Evolutionary conservation across 2,888 invertebrate genomes (phyloP).

Genomic region (Barypeithes pellucidus): DNA sequence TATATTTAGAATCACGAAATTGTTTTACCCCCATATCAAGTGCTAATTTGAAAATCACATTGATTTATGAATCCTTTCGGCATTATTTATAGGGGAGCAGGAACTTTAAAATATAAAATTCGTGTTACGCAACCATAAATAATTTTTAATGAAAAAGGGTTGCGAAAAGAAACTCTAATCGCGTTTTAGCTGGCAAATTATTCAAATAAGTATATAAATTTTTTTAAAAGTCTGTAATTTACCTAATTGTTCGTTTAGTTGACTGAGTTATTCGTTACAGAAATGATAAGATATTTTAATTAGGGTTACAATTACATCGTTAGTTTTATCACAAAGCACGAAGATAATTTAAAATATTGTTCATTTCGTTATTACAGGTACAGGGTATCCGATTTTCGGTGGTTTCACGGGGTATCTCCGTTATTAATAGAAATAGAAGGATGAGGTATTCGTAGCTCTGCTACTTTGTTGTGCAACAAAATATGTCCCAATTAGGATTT

Average conservation of each 20-base stretch:
- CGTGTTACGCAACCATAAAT: conserved; percentile 24
- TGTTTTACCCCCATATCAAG: conserved; percentile 1
- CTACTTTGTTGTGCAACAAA: too few species aligned
- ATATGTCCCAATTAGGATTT: too few species aligned
- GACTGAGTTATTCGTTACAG: not conserved
- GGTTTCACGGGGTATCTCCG: too few species aligned
- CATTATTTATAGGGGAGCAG: conserved; percentile 17
- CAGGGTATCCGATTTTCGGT: too few species aligned
- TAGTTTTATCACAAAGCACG: too few species aligned
- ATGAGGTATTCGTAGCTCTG: too few species aligned
- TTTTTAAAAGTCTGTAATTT: conserved; percentile 11
- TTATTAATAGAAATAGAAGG: too few species aligned
- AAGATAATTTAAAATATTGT: too few species aligned
- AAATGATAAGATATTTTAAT: conserved; percentile 2
- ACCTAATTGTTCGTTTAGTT: conserved; percentile 15
- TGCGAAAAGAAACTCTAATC: conserved; percentile 22
- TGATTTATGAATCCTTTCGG: conserved; percentile 15
- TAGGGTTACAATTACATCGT: not conserved
- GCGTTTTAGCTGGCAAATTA: conserved; percentile 24
- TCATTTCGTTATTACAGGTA: too few species aligned
- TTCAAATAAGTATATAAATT: conserved; percentile 22
- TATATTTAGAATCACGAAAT: conserved; percentile 3
- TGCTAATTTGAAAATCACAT: conserved; percentile 22
- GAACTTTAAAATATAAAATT: conserved; percentile 28
- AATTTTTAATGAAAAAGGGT: conserved; percentile 28